Base-by-base conservation (phyloP, 92 coral and sea anemone species). In the Parazoanthus atlanticus region DNA sequence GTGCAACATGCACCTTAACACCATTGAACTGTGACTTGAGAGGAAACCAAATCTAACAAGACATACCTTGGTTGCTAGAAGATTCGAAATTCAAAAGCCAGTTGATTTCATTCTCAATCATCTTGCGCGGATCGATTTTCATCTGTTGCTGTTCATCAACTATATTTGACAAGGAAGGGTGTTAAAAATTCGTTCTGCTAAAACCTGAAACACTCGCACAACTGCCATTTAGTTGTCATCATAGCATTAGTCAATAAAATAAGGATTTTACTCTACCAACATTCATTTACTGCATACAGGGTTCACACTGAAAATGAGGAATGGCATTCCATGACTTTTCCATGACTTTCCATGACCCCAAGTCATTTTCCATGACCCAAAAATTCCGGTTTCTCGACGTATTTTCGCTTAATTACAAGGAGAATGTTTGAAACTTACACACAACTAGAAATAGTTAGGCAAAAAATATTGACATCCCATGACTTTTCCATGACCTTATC, bases 41-140 rank as follows among this genome's bases (percentile, higher is more conserved):
- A 32, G 5, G 23, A 15, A 15, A 30, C 25, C 25, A 30, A 16
- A 21, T 73, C 30, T 43, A 47, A 32, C n/a, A 12, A 4, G 8
- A 6, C 13, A 41, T 1, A 93, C 94, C 96, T 86, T 93, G 88
- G 85, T 87, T 93, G 34, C 89, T 76, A 49, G 91, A 92, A 11
- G 92, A 92, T 88, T 95, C 98, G 87, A 91, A 95, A 89, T 92
- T 95, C 36, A 93, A 85, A 13, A 95, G 92, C 98, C 96, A 93
- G 67, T 90, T 88, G 36, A 93, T 90, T 92, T 95, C 98, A 61
- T 71, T 92, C 52, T 95, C 96, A 21, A 93, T 85, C 98, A 95
- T 95, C 91, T 92, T 95, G 73, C 89, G 88, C 0, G 96, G 96
- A 74, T 92, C 92, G 43, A 95, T 93, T 88, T 95, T 95, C 98